These are phyloP conservation scores for Narcine bancroftii DNA, from an alignment of 2,113 vertebrate species.

Conservation along the genomic window DNA sequence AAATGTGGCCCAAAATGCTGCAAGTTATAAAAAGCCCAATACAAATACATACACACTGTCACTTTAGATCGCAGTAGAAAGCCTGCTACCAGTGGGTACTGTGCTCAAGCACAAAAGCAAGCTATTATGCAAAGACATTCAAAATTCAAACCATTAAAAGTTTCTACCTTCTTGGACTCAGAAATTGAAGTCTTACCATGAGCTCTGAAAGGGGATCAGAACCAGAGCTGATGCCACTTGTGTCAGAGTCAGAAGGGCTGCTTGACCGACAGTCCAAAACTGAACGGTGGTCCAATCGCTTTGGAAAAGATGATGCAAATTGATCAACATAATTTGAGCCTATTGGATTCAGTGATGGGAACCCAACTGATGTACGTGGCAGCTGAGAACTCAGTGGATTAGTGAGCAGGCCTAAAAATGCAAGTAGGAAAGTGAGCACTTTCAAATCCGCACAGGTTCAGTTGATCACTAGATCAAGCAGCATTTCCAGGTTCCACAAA, in stretches of 20 bases:
- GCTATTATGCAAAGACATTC: too few relatives aligned
- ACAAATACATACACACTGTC: background rate
- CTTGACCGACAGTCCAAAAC: constrained; percentile 88
- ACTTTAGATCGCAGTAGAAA: background rate
- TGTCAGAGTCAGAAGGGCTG: constrained; percentile 93
- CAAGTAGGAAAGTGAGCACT: constrained; percentile 39
- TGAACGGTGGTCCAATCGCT: constrained; percentile 75
- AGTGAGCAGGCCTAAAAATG: constrained; percentile 72
- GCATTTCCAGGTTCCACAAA: too few relatives aligned
- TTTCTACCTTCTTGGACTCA: background rate
- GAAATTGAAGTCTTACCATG: constrained; percentile 58
- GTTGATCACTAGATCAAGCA: too few relatives aligned
- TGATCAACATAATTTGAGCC: constrained; percentile 79
- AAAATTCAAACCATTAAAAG: background rate
- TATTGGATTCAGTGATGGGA: constrained; percentile 63
- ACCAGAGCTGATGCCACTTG: constrained; percentile 95
- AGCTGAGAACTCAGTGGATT: constrained; percentile 71
- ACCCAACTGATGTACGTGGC: constrained; percentile 68
- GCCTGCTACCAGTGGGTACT: too few relatives aligned
- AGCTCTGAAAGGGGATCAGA: constrained; percentile 91
- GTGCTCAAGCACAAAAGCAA: too few relatives aligned
- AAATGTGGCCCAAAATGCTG: background rate
- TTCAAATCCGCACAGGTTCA: background rate
- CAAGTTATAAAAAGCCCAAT: background rate
- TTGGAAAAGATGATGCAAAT: constrained; percentile 68